A percentile compares a stretch with the other conserved stretches of the same genome.
phyloP scores from a whole-genome alignment of 2,113 vertebrate species.

The Regulus satrapa region DNA sequence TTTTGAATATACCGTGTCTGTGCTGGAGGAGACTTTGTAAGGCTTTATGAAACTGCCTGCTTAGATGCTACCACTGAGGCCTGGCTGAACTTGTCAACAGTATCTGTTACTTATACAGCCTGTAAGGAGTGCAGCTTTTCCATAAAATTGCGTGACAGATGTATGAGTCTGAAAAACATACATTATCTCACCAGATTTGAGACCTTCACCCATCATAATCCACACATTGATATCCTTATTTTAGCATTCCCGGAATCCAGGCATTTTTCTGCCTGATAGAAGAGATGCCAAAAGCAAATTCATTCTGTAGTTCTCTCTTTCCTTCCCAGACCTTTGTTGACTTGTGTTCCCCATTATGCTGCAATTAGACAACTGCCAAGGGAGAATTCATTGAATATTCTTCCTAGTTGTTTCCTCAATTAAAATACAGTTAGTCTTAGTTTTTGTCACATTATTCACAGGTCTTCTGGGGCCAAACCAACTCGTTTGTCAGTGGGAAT shows the following conservation, averaged over 20 bases:
- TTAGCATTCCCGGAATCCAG: neutral
- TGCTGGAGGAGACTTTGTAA: neutral
- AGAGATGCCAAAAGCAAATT: conserved; percentile 31
- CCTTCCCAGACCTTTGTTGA: conserved; percentile 31
- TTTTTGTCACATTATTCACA: conserved; percentile 16
- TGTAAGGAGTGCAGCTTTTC: neutral
- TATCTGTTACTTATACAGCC: neutral
- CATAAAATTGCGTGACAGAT: neutral
- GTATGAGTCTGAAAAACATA: neutral
- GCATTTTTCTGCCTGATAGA: conserved; percentile 6
- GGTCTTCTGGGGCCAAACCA: neutral
- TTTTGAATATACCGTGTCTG: neutral
- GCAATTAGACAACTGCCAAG: neutral
- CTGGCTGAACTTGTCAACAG: neutral
- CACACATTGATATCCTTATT: neutral
- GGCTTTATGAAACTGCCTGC: neutral
- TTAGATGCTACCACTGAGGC: neutral
- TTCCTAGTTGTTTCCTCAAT: neutral
- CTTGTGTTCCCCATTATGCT: neutral
- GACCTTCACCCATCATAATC: neutral
- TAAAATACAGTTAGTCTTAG: neutral
- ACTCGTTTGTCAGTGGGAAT: neutral
- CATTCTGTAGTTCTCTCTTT: neutral
- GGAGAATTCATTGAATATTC: neutral
- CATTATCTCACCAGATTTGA: neutral